These are phyloP conservation scores for Dromococcyx pavoninus DNA, from an alignment of 2,797 vertebrate species.

Conservation along the genomic window DNA sequence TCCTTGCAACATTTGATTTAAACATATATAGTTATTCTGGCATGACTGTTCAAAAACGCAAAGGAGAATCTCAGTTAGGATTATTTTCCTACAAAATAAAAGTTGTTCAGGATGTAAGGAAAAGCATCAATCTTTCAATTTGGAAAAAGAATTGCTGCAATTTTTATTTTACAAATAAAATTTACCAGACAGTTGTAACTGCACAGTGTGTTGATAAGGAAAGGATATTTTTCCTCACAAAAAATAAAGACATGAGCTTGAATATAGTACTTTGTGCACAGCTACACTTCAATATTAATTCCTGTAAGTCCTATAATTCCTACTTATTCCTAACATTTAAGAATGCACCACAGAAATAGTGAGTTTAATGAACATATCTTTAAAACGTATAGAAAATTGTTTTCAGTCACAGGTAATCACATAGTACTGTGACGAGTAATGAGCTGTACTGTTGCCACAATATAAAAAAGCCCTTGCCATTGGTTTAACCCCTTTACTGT, in stretches of 20 bases:
- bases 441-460: neutral
- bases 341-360: neutral
- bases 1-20: conserved; percentile 59
- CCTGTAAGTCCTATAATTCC: neutral
- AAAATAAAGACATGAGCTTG: neutral
- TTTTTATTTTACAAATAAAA: neutral
- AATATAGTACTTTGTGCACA: neutral
- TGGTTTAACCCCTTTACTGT: neutral
- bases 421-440: neutral
- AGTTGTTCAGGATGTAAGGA: neutral
- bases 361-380: neutral
- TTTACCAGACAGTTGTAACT: neutral
- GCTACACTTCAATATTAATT: neutral
- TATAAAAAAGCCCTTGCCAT: neutral
- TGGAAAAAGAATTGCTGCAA: neutral
- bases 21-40: conserved; percentile 25
- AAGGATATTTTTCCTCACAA: neutral
- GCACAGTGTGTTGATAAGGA: neutral
- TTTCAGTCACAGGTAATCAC: neutral
- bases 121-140: neutral
- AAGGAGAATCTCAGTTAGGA: neutral
- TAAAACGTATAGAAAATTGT: neutral
- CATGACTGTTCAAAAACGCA: conserved; percentile 35
- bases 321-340: neutral
- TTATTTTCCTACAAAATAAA: neutral